A percentile compares a stretch with the other conserved stretches of the same genome.
These are phyloP conservation scores for Beris chalybata DNA, from an alignment of 2,888 invertebrate genomes.

Conservation along the genomic window DNA sequence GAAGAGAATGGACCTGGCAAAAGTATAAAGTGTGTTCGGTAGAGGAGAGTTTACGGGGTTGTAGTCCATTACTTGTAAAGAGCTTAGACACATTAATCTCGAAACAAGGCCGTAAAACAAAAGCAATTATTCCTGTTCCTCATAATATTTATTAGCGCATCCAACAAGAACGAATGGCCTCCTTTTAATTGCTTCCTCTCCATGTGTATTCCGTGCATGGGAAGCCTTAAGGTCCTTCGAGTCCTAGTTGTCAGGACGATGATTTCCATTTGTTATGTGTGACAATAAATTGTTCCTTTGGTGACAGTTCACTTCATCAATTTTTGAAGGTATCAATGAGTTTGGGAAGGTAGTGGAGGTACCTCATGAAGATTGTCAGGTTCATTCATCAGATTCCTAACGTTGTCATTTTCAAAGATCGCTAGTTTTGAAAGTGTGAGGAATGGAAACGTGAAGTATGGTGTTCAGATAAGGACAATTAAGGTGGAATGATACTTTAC, in stretches of 20 bases:
- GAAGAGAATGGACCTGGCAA: neutral
- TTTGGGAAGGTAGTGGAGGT: no score
- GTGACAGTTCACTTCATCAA: constrained; percentile 20
- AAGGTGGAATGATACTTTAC: no score
- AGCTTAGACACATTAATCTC: constrained; percentile 47
- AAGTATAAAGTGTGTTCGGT: neutral
- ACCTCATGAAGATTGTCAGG: no score
- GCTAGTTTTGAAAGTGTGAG: no score
- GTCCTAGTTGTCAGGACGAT: neutral
- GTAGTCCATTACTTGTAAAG: constrained; percentile 19
- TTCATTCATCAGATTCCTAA: no score
- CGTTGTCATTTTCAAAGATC: no score
- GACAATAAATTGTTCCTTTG: constrained; percentile 20
- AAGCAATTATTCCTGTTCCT: constrained; percentile 45
- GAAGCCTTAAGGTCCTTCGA: neutral
- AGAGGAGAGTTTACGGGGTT: constrained; percentile 4
- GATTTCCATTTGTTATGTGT: constrained; percentile 25
- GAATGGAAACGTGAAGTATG: no score
- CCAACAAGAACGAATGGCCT: constrained; percentile 37
- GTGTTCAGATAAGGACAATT: no score
- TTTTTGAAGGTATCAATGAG: neutral
- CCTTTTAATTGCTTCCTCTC: constrained; percentile 28
- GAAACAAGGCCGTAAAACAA: constrained; percentile 46
- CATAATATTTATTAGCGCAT: constrained; percentile 40
- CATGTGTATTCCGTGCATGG: neutral